Evolutionary conservation across 2,113 vertebrate species (phyloP), one percentile per base, ranked within the genome.

Genomic region (Nothobranchius furzeri): DNA sequence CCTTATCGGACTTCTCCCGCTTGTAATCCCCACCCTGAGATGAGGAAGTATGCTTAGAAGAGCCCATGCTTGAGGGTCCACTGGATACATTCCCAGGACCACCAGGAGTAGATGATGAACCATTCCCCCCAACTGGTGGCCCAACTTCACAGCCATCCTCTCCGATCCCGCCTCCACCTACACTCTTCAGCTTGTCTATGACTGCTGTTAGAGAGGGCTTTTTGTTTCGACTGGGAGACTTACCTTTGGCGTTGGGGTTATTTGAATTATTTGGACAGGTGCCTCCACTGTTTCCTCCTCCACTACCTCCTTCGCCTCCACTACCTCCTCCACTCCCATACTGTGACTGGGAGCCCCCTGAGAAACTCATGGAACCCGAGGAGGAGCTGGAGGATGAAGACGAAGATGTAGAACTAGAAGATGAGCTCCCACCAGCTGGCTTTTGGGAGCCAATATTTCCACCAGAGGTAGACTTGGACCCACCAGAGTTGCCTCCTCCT

Each of bases 151-250:
- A 92, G 1, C 94, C 93, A 71, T 99, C 96, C 7, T 99, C 98
- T 1, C 95, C 93, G 2, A 85, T 82, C 12, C 95, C 95, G 47
- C 96, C 96, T 8, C 96, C 95, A 47, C 98, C 97, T 42, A 98
- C 98, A 37, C 96, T 97, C 83, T 99, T 99, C 35, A 99, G 92
- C 78, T 99, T 99, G 91, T 99, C 98, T 69, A 98, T 99, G 75
- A 99, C 98, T 0, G 98, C 98, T 0, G 95, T 99, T 71, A 99
- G 93, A 2, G 98, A 99, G 0, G 97, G 97, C 75, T 98, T 99
- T 91, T 99, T 99, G 93, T 98, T 99, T 69, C 98, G 94, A 88
- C 97, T 99, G 2, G 97, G 97, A 40, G 97, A 98, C 82, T 99
- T 99, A 52, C 97, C 96, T 90, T 98, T 98, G 71, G 96, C 96